phyloP scores from a whole-genome alignment of 2,797 vertebrate genomes.

The Knipowitschia caucasica region DNA sequence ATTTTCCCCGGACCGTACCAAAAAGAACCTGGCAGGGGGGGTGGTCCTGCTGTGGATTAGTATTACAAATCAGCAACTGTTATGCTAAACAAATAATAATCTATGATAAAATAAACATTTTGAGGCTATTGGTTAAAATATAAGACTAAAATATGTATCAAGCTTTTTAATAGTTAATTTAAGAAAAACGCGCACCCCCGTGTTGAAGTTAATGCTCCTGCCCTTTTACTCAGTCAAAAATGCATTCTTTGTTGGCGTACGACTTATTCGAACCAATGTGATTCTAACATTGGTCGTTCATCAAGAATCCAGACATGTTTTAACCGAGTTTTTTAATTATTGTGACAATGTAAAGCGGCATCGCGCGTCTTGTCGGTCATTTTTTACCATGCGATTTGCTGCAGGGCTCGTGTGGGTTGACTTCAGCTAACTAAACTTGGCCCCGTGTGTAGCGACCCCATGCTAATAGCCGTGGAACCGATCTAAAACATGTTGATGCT shows the following conservation, averaged over 20 bases:
- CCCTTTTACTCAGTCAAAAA: slow-evolving; percentile 47
- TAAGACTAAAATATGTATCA: accelerated
- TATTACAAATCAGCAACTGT: background rate
- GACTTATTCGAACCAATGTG: background rate
- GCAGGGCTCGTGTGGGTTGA: slow-evolving; percentile 9
- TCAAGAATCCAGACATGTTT: background rate
- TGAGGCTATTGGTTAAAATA: background rate
- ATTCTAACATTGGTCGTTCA: background rate
- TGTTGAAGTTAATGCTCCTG: background rate
- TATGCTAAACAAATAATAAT: too few relatives aligned
- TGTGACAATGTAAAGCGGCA: slow-evolving; percentile 29
- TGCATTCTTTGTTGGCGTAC: slow-evolving; percentile 29
- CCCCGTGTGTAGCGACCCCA: slow-evolving; percentile 34
- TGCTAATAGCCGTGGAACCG: slow-evolving; percentile 24
- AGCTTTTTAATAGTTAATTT: background rate
- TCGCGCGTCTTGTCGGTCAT: slow-evolving; percentile 4
- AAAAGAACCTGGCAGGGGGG: slow-evolving; percentile 47
- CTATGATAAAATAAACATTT: background rate
- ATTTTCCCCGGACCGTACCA: slow-evolving; percentile 62
- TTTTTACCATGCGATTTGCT: slow-evolving; percentile 20
- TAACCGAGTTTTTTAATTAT: slow-evolving; percentile 23
- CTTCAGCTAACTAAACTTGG: slow-evolving; percentile 23
- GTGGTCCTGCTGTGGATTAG: background rate
- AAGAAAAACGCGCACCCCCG: background rate
- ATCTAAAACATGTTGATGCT: slow-evolving; percentile 74